Evolutionary conservation across 1,140 invertebrate genomes (phyloP).

Genomic region (Steinernema khuongi): DNA sequence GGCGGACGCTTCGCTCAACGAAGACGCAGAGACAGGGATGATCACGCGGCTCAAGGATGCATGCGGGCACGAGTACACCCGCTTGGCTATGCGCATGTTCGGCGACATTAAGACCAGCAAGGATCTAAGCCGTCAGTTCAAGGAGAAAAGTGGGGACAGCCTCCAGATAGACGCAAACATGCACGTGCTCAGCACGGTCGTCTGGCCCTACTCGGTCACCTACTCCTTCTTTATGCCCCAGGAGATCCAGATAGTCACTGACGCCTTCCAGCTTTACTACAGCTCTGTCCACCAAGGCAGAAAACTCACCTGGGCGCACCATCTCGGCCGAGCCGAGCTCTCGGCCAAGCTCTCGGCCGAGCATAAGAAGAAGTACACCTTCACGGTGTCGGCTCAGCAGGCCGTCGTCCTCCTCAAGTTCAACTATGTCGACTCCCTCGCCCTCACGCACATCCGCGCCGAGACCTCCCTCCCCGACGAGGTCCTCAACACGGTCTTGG

Average conservation of each 20-base stretch:
- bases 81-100: slow-evolving; percentile 95
- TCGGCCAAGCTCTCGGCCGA: slow-evolving; percentile 89
- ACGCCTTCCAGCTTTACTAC: slow-evolving; percentile 90
- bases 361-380: slow-evolving; percentile 63
- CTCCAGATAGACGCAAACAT: slow-evolving; percentile 60
- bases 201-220: slow-evolving; percentile 72
- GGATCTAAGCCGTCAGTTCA: slow-evolving; percentile 59
- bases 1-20: slow-evolving; percentile 96
- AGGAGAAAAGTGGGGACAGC: not conserved
- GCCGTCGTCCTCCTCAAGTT: slow-evolving; percentile 96
- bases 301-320: slow-evolving; percentile 94
- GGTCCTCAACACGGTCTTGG: not conserved
- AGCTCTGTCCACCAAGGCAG: slow-evolving; percentile 87
- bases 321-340: slow-evolving; percentile 95
- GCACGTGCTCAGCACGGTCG: slow-evolving; percentile 82
- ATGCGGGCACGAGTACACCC: slow-evolving; percentile 98
- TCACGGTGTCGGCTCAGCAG: slow-evolving; percentile 79
- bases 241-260: slow-evolving; percentile 81
- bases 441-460: slow-evolving; percentile 77
- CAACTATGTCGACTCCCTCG: slow-evolving; percentile 78
- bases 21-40: slow-evolving; percentile 98
- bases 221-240: slow-evolving; percentile 15
- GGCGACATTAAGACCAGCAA: slow-evolving; percentile 86
- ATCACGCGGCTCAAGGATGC: slow-evolving; percentile 97
- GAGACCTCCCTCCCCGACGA: too few relatives aligned